Conservation (phyloP, 53 echinoderm and acorn worm genomes). For the Antedon mediterranea region DNA sequence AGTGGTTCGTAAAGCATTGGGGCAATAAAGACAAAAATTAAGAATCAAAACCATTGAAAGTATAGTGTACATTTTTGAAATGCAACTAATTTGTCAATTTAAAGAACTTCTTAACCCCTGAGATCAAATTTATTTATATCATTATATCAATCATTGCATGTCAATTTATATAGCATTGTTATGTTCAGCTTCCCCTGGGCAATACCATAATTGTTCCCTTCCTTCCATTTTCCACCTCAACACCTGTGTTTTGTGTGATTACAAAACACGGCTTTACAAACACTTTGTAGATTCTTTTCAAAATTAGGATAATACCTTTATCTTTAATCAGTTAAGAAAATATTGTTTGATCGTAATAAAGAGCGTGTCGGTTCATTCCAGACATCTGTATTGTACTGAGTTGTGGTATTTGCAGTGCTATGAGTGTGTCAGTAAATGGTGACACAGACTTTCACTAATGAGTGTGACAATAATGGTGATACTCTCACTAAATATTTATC, state of each 20-base stretch:
- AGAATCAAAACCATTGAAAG: too few species aligned
- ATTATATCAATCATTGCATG: background rate
- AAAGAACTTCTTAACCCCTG: too few species aligned
- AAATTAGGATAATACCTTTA: background rate
- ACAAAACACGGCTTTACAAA: background rate
- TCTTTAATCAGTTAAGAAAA: background rate
- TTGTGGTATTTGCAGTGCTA: too few species aligned
- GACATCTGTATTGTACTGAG: too few species aligned
- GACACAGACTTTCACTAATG: too few species aligned
- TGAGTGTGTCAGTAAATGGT: too few species aligned
- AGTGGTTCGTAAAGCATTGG: too few species aligned
- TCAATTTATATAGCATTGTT: background rate
- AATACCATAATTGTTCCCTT: background rate
- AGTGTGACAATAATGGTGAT: too few species aligned
- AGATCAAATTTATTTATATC: background rate
- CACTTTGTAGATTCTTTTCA: background rate
- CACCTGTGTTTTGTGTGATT: background rate
- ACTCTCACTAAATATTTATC: too few species aligned
- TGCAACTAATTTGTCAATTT: too few species aligned
- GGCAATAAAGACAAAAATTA: too few species aligned
- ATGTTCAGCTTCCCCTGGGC: background rate
- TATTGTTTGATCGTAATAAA: background rate
- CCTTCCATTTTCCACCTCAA: background rate
- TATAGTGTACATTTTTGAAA: too few species aligned
- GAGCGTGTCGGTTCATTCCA: background rate